Evolutionary conservation across 2,797 vertebrate species (phyloP).

Genomic region (Gadopsis marmoratus): DNA sequence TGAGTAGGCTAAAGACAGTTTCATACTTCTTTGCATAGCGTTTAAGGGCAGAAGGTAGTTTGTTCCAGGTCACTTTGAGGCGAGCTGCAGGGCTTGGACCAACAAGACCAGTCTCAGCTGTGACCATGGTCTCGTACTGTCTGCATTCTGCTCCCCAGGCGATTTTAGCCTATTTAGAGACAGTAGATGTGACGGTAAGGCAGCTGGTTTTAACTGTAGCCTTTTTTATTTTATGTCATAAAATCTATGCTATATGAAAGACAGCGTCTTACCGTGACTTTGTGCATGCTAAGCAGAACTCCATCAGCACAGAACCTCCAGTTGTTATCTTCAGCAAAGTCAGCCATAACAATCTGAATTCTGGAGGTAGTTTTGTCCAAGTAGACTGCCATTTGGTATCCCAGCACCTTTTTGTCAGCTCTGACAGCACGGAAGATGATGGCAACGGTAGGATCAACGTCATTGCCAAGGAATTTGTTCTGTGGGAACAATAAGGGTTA

Average conservation of each 20-base stretch:
- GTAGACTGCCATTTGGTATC: slow-evolving; percentile 84
- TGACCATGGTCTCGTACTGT: slow-evolving; percentile 78
- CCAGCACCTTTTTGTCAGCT: slow-evolving; percentile 76
- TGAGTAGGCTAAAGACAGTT: not conserved
- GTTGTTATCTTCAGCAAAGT: slow-evolving; percentile 82
- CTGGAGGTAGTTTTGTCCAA: slow-evolving; percentile 72
- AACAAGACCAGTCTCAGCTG: slow-evolving; percentile 86
- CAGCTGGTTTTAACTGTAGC: not conserved
- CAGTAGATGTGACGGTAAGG: not conserved
- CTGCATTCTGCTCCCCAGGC: slow-evolving; percentile 87
- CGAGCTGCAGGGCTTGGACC: slow-evolving; percentile 82
- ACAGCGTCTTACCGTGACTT: slow-evolving; percentile 83
- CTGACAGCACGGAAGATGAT: slow-evolving; percentile 78
- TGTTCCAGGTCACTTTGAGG: slow-evolving; percentile 82
- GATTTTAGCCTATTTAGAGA: slow-evolving; percentile 78
- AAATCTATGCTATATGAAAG: not conserved
- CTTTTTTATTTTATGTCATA: not conserved
- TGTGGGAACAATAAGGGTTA: slow-evolving; percentile 47
- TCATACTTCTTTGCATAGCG: slow-evolving; percentile 77
- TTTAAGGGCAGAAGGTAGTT: slow-evolving; percentile 75
- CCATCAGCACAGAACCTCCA: slow-evolving; percentile 89
- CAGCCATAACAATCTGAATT: slow-evolving; percentile 84
- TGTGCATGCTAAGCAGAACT: slow-evolving; percentile 84
- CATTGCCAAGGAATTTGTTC: slow-evolving; percentile 80
- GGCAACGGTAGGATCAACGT: slow-evolving; percentile 72